Evolutionary conservation across 53 echinoderm and acorn worm genomes (phyloP).

Genomic region (Echinarachnius parma): DNA sequence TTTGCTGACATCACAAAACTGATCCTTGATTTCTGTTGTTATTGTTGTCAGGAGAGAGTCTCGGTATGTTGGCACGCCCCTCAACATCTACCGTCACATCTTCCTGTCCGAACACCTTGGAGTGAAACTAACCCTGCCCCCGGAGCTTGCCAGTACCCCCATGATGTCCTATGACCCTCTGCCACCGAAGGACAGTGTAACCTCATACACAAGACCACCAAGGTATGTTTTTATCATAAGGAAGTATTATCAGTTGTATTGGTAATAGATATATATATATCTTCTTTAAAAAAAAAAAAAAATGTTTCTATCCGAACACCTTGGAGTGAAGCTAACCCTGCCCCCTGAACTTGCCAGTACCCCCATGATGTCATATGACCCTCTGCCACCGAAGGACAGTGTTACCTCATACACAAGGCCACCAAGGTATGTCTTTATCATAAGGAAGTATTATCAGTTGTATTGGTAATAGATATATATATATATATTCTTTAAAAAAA

Average conservation of each 20-base stretch:
- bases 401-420: conserved; percentile 79
- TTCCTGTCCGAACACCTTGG: conserved; percentile 90
- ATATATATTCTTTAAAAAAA: too few species aligned
- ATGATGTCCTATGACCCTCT: conserved; percentile 93
- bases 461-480: too few species aligned
- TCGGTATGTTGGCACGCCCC: conserved; percentile 75
- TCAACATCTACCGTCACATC: conserved; percentile 91
- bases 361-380: conserved; percentile 92
- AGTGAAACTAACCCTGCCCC: conserved; percentile 66
- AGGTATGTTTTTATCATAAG: too few species aligned
- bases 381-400: conserved; percentile 80
- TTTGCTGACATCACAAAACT: too few species aligned
- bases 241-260: too few species aligned
- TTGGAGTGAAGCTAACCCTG: conserved; percentile 72
- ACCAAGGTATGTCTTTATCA: conserved; percentile 67
- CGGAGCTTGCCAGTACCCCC: conserved; percentile 75
- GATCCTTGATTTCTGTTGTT: too few species aligned
- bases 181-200: conserved; percentile 77
- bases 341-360: conserved; percentile 75
- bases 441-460: too few species aligned
- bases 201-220: conserved; percentile 75
- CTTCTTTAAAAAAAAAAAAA: too few species aligned
- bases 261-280: too few species aligned
- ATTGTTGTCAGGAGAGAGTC: conserved; percentile 53
- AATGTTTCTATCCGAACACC: conserved; percentile 86